These are phyloP conservation scores for Epinephelus coioides DNA, from an alignment of 2,797 vertebrate genomes.

Conservation along the genomic window DNA sequence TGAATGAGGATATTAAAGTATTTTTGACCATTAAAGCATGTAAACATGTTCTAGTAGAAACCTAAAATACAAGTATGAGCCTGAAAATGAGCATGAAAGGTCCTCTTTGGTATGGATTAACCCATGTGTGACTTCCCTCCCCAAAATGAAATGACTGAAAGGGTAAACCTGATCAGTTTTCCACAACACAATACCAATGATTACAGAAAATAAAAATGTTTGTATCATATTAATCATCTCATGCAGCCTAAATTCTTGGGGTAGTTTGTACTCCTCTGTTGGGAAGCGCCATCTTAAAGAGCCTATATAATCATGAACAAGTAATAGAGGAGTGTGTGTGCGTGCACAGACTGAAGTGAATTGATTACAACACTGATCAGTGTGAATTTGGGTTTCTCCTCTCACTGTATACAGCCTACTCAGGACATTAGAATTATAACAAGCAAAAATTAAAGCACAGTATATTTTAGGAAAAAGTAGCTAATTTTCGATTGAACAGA, in stretches of 20 bases:
- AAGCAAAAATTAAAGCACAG: not conserved
- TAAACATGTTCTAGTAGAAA: no score
- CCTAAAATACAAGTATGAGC: no score
- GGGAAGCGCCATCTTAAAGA: not conserved
- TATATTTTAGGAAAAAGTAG: constrained; percentile 21
- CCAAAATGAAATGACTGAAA: not conserved
- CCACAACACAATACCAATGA: not conserved
- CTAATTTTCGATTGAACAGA: constrained; percentile 4
- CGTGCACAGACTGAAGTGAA: not conserved
- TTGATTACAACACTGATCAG: not conserved
- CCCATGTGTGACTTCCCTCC: no score
- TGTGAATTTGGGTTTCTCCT: not conserved
- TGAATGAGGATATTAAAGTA: no score
- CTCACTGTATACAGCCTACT: not conserved
- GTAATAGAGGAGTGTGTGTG: not conserved
- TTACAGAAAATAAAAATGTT: not conserved
- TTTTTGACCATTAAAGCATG: no score
- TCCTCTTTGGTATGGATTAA: no score
- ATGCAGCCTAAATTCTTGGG: not conserved
- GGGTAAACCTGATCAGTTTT: not conserved
- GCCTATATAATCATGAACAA: not conserved
- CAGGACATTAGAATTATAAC: not conserved
- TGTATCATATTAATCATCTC: not conserved
- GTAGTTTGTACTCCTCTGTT: not conserved
- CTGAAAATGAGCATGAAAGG: no score